phyloP scores from a whole-genome alignment of 2,113 vertebrate species.

The Rattus rattus region DNA sequence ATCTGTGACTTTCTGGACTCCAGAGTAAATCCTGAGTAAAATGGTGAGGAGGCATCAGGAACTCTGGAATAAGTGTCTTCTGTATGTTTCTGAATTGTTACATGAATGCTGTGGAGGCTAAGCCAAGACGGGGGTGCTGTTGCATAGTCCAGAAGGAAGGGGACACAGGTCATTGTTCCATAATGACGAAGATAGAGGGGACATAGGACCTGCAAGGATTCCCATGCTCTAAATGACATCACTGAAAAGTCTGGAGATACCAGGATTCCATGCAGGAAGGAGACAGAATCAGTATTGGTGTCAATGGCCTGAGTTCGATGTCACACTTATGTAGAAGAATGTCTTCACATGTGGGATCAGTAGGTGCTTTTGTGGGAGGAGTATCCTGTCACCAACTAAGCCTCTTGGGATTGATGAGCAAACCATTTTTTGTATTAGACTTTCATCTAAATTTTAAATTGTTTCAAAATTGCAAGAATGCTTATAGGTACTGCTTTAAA shows the following conservation, averaged over 20 bases:
- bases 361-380: neutral
- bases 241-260: neutral
- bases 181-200: neutral
- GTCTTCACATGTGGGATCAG: neutral
- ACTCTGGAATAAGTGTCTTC: neutral
- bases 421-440: neutral
- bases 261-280: neutral
- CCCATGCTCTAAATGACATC: neutral
- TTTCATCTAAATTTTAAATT: neutral
- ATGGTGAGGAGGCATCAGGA: neutral
- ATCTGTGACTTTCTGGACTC: neutral
- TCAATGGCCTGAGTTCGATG: neutral
- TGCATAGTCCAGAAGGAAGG: neutral
- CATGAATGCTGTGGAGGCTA: neutral
- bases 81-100: neutral
- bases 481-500: neutral
- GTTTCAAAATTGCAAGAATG: constrained; percentile 20
- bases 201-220: neutral
- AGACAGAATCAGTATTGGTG: neutral
- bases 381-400: neutral
- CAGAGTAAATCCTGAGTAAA: neutral
- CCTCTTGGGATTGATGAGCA: neutral
- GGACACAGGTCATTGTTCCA: neutral
- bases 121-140: neutral
- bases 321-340: neutral